phyloP scores from a whole-genome alignment of 2,888 invertebrate genomes.

The Drosophila phalerata region DNA sequence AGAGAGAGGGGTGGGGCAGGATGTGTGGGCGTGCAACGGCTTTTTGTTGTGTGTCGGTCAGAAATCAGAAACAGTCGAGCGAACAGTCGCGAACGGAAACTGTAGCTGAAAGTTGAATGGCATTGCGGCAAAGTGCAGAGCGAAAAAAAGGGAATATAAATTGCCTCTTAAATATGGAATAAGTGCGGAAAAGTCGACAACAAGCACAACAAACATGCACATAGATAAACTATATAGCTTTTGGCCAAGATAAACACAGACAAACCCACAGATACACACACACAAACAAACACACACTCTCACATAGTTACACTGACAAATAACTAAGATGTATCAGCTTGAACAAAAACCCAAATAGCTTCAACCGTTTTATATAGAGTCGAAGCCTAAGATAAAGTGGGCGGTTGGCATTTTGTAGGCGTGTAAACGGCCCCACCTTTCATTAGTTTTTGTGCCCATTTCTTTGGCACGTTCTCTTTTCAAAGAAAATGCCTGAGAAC shows the following conservation, averaged over 20 bases:
- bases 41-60: slow-evolving; percentile 44
- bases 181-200: slow-evolving; percentile 80
- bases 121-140: slow-evolving; percentile 60
- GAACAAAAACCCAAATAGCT: slow-evolving; percentile 58
- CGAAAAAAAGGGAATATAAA: slow-evolving; percentile 84
- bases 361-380: slow-evolving; percentile 45
- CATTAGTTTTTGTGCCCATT: slow-evolving; percentile 58
- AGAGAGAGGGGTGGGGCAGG: background rate
- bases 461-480: slow-evolving; percentile 27
- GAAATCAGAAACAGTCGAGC: slow-evolving; percentile 72
- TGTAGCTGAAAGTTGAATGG: slow-evolving; percentile 79
- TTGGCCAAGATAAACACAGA: slow-evolving; percentile 75
- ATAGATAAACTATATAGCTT: slow-evolving; percentile 79
- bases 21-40: slow-evolving; percentile 45
- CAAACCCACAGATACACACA: slow-evolving; percentile 39
- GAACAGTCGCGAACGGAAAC: slow-evolving; percentile 70
- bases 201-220: slow-evolving; percentile 73
- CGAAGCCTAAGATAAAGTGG: slow-evolving; percentile 66
- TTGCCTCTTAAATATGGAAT: slow-evolving; percentile 85
- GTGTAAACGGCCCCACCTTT: slow-evolving; percentile 50
- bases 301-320: slow-evolving; percentile 44
- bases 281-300: slow-evolving; percentile 24
- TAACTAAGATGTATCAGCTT: slow-evolving; percentile 63
- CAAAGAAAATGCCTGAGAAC: slow-evolving; percentile 24
- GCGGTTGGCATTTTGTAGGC: slow-evolving; percentile 54